These are phyloP conservation scores for Erethizon dorsatum DNA, from an alignment of 2,797 vertebrate species.

Conservation along the genomic window DNA sequence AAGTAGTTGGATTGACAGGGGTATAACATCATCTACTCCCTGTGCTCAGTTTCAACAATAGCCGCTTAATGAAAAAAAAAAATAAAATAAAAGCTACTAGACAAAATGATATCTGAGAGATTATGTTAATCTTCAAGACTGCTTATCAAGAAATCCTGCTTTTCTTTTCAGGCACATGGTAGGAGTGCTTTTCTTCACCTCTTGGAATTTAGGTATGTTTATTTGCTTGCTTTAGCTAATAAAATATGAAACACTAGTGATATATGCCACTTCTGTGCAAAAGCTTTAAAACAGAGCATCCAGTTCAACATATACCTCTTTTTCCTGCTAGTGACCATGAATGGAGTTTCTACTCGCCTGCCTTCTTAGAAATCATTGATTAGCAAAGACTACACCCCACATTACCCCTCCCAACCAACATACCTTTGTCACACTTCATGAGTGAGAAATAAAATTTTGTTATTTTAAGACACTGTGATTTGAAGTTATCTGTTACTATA, in stretches of 20 bases:
- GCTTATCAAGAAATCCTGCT: constrained; percentile 3
- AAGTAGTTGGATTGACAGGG: background rate
- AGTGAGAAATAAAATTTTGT: constrained; percentile 17
- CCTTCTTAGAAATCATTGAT: background rate
- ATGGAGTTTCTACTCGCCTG: background rate
- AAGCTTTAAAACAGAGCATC: background rate
- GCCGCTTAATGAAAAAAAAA: background rate
- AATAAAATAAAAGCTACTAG: background rate
- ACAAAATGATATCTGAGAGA: background rate
- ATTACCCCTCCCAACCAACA: background rate
- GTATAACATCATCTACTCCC: background rate
- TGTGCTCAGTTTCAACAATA: background rate
- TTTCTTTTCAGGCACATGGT: constrained; percentile 27
- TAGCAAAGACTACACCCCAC: background rate
- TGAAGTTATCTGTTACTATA: constrained; percentile 30
- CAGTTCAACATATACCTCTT: background rate
- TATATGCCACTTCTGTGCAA: background rate
- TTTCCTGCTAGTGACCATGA: background rate
- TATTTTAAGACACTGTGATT: background rate
- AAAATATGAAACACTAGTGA: background rate
- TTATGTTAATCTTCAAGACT: background rate
- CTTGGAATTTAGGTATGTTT: background rate
- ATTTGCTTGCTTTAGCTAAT: constrained; percentile 18
- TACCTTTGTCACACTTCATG: background rate
- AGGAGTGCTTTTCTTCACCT: background rate